A percentile compares a stretch with the other conserved stretches of the same genome.
Conservation (phyloP, 2,888 invertebrate species). For the Apotomis capreana region DNA sequence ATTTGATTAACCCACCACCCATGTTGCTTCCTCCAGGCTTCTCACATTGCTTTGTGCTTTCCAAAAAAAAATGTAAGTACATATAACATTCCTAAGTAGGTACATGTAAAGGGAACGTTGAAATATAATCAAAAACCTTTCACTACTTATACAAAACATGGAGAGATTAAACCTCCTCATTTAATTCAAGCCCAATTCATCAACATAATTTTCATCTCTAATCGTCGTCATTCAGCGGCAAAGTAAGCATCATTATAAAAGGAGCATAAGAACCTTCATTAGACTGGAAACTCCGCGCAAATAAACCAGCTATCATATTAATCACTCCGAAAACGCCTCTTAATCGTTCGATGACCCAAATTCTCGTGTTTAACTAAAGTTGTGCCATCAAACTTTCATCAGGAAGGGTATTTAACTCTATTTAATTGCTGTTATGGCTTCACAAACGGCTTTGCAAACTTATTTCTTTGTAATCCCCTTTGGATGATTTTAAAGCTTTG, state of each 20-base stretch:
- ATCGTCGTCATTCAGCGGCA: slow-evolving; percentile 15
- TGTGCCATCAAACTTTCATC: slow-evolving; percentile 44
- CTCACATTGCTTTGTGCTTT: no score
- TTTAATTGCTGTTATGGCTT: slow-evolving; percentile 41
- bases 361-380: slow-evolving; percentile 43
- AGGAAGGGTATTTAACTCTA: slow-evolving; percentile 39
- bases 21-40: no score
- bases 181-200: slow-evolving; percentile 15
- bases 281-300: slow-evolving; percentile 16
- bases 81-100: no score
- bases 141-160: neutral
- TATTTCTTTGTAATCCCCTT: slow-evolving; percentile 32
- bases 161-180: slow-evolving; percentile 1
- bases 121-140: neutral
- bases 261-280: slow-evolving; percentile 33
- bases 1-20: no score
- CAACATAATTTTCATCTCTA: slow-evolving; percentile 21
- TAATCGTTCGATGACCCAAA: slow-evolving; percentile 45
- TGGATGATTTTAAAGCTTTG: slow-evolving; percentile 20
- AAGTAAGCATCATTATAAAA: slow-evolving; percentile 18
- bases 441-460: slow-evolving; percentile 26
- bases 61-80: no score
- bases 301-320: slow-evolving; percentile 38
- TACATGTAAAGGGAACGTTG: neutral
- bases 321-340: slow-evolving; percentile 39